Conservation (phyloP, 2,797 vertebrate genomes). For the Vespertilio murinus region DNA sequence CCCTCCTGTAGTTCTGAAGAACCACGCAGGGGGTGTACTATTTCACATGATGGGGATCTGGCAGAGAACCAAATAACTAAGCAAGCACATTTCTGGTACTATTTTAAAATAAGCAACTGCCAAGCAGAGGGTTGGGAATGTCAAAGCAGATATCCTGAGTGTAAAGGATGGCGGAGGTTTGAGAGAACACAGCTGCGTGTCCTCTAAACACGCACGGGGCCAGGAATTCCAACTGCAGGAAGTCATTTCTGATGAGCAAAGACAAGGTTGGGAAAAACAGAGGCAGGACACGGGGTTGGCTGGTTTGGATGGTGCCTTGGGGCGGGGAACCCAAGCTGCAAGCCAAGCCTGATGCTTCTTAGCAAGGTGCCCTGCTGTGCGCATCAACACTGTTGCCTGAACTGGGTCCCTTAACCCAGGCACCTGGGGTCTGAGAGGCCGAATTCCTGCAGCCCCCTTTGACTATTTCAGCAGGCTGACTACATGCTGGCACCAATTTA, state of each 20-base stretch:
- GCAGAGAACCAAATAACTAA: not conserved
- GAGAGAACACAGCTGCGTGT: not conserved
- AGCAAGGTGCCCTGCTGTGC: not conserved
- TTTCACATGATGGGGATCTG: not conserved
- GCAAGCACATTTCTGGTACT: conserved; percentile 18
- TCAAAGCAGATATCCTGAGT: not conserved
- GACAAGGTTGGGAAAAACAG: not conserved
- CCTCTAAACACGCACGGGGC: not conserved
- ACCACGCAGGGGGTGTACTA: fast-evolving
- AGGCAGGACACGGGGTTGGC: no score
- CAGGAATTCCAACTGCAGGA: not conserved
- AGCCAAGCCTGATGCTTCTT: not conserved
- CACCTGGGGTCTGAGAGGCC: not conserved
- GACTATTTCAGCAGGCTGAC: not conserved
- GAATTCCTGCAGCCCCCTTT: not conserved
- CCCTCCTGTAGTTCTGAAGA: not conserved
- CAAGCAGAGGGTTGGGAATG: not conserved
- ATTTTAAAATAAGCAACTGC: conserved; percentile 54
- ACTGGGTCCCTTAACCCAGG: not conserved
- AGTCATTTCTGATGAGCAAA: not conserved
- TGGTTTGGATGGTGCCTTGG: not conserved
- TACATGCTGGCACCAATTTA: not conserved
- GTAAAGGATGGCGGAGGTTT: not conserved
- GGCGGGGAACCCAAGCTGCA: not conserved
- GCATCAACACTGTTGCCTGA: not conserved